phyloP scores from a whole-genome alignment of 2,113 vertebrate species.

The Zootoca vivipara region DNA sequence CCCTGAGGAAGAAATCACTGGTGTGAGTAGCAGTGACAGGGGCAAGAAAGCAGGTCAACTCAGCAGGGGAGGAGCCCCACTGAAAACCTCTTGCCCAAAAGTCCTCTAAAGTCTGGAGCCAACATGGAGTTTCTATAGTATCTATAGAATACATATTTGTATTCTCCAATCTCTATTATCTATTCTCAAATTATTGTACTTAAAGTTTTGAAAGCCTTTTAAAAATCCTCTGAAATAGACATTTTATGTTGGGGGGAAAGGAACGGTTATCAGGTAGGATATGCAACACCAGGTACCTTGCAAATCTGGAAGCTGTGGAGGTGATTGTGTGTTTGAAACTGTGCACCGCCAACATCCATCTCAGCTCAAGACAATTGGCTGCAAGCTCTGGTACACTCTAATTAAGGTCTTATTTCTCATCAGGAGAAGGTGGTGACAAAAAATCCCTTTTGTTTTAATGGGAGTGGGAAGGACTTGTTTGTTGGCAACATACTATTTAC shows the following conservation, averaged over 20 bases:
- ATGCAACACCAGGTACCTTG: background rate
- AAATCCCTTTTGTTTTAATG: conserved; percentile 14
- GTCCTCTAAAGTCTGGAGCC: background rate
- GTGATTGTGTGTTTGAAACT: background rate
- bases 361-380: conserved; percentile 16
- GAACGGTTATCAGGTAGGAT: background rate
- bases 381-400: background rate
- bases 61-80: background rate
- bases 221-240: background rate
- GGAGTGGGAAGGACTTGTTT: conserved; percentile 4
- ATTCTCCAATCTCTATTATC: background rate
- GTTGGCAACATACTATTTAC: conserved; percentile 23
- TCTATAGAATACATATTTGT: background rate
- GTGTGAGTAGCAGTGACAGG: background rate
- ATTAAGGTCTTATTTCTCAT: conserved; percentile 18
- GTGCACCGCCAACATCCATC: conserved; percentile 7
- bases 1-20: background rate
- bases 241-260: background rate
- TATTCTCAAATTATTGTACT: background rate
- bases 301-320: background rate
- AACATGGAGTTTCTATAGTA: background rate
- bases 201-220: background rate
- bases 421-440: background rate
- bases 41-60: background rate
- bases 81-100: background rate